Conservation (phyloP, 2,797 vertebrate genomes). For the Parotocinclus haroldoi region DNA sequence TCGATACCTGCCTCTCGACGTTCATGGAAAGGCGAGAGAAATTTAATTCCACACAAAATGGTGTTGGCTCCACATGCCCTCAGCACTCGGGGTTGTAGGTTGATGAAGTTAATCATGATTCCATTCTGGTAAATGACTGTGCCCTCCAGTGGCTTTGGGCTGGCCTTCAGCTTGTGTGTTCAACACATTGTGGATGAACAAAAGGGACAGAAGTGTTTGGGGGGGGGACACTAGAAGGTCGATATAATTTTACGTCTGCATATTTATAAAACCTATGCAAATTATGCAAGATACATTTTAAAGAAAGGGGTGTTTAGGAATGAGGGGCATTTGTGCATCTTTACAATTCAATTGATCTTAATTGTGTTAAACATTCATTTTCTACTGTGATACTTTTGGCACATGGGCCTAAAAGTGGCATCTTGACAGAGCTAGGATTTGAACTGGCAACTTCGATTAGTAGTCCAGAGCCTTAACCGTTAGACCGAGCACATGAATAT, state of each 20-base stretch:
- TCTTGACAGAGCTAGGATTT: no score
- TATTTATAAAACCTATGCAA: not conserved
- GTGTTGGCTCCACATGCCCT: slow-evolving; percentile 35
- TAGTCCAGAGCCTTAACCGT: no score
- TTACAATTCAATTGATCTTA: no score
- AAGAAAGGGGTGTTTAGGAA: not conserved
- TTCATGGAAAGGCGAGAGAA: slow-evolving; percentile 50
- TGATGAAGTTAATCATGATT: slow-evolving; percentile 43
- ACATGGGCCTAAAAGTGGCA: no score
- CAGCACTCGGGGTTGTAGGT: slow-evolving; percentile 42
- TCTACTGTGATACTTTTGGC: no score
- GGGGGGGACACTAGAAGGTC: not conserved
- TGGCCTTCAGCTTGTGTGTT: slow-evolving; percentile 8
- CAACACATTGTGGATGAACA: slow-evolving; percentile 9
- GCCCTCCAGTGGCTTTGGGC: slow-evolving; percentile 40
- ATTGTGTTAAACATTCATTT: no score
- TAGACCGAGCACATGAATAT: no score
- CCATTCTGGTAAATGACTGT: slow-evolving; percentile 39
- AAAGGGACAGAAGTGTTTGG: not conserved
- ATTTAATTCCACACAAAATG: slow-evolving; percentile 42
- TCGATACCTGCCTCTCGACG: slow-evolving; percentile 59
- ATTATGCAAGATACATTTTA: not conserved
- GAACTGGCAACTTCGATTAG: no score
- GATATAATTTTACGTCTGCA: slow-evolving; percentile 7
- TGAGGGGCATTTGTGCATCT: no score